Base-by-base conservation (phyloP, 2,113 vertebrate genomes). In the Sturnira hondurensis region DNA sequence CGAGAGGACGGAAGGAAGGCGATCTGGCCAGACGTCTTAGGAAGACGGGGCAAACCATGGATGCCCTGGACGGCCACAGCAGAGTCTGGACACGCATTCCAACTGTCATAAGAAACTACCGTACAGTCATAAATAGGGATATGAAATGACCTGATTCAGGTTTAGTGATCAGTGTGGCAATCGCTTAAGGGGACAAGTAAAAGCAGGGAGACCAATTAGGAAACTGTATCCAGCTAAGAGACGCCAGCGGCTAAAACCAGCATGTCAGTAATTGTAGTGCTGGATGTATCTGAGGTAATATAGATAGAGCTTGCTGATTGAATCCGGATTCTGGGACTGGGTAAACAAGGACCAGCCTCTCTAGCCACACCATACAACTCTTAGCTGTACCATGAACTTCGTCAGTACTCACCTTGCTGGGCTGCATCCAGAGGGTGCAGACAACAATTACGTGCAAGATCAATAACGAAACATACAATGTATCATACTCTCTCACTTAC, bases 401-500 rank as follows among this genome's bases (percentile, higher is more conserved):
- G 36, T 22, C 20, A 3, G 31, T 0, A 61, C 41, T 84, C 77
- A 33, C 24, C 36, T 20, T 0, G 5, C 45, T 11, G n/a, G 36
- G 33, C 3, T 50, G 9, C 1, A 14, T 36, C 7, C 14, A 58
- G 14, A 52, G 26, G 20, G 7, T 4, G 1, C 45, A 15, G n/a
- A 26, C 33, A 70, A 63, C 74, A 78, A 4, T 1, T 4, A 80
- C 33, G 3, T 65, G 33, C 1, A 71, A 20, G 47, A 82, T 36
- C 61, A 38, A 7, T 4, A 76, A n/a, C 2, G 43, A 83, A 82
- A 61, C 13, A 13, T 36, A 73, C 58, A 74, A 16, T 22, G 8
- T 2, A 73, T 11, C 47, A 26, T 20, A 28, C 13, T n/a, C 16
- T 4, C 82, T 91, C 91, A 56, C 96, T 98, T 98, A 99, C 98